Evolutionary conservation across 2,113 vertebrate genomes (phyloP).

Genomic region (Alaudala cheleensis): DNA sequence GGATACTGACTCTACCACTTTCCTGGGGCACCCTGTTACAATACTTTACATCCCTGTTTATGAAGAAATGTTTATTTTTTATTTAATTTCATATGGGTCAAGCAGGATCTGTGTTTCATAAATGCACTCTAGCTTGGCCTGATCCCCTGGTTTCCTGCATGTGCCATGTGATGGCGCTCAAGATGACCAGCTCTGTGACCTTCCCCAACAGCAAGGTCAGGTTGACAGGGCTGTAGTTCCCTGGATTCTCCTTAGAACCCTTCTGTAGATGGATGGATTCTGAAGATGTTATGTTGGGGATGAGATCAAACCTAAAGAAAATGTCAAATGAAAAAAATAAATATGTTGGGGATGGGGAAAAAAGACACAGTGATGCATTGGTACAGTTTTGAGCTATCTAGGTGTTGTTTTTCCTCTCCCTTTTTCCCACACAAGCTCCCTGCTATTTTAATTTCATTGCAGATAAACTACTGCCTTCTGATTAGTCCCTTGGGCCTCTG

Average conservation of each 20-base stretch:
- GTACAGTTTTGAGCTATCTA: background rate
- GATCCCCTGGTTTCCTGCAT: background rate
- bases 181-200: background rate
- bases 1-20: background rate
- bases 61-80: background rate
- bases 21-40: background rate
- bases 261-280: background rate
- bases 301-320: background rate
- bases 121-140: background rate
- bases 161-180: background rate
- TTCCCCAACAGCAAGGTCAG: background rate
- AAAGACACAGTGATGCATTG: background rate
- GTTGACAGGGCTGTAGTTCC: background rate
- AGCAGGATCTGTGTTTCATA: background rate
- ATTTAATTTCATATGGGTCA: background rate
- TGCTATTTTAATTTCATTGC: background rate
- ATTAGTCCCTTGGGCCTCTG: background rate
- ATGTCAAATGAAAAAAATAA: background rate
- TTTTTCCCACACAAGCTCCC: background rate
- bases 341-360: accelerated
- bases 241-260: background rate
- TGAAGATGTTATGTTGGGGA: background rate
- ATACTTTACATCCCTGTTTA: background rate
- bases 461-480: background rate
- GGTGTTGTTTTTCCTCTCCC: background rate